These are phyloP conservation scores for Catocala nupta DNA, from an alignment of 2,888 invertebrate species.

Conservation along the genomic window DNA sequence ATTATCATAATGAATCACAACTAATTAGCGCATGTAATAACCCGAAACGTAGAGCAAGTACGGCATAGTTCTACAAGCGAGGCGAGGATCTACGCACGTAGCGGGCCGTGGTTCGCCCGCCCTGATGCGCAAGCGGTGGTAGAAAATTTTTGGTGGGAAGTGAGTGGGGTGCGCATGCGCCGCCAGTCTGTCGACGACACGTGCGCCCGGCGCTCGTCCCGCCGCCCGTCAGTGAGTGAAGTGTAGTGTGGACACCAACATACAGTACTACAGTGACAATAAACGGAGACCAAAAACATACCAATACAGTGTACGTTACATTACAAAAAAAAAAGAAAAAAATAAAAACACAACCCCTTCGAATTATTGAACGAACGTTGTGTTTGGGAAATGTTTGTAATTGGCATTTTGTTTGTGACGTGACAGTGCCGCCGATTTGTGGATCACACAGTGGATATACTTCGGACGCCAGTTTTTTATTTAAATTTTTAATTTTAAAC, in stretches of 20 bases:
- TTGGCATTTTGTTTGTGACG: constrained; percentile 86
- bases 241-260: constrained; percentile 63
- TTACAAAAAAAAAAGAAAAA: constrained; percentile 47
- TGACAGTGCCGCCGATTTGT: constrained; percentile 76
- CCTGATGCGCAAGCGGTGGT: constrained; percentile 71
- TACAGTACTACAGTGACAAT: constrained; percentile 67
- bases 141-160: constrained; percentile 85
- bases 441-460: constrained; percentile 76
- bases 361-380: constrained; percentile 47
- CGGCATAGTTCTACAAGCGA: constrained; percentile 11
- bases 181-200: constrained; percentile 75
- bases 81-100: constrained; percentile 40
- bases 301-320: constrained; percentile 74
- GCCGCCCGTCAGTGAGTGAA: constrained; percentile 61
- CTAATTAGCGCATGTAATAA: constrained; percentile 51
- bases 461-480: constrained; percentile 71
- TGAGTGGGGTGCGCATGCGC: constrained; percentile 86
- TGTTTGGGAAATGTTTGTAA: constrained; percentile 81
- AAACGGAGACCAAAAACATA: constrained; percentile 57
- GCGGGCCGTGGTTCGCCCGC: constrained; percentile 73
- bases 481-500: constrained; percentile 50
- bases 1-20: constrained; percentile 50
- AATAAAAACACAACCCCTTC: constrained; percentile 63
- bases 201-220: constrained; percentile 80
- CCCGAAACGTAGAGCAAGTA: constrained; percentile 21